Evolutionary conservation across 2,113 vertebrate genomes (phyloP), one percentile per base, ranked within the genome.

Genomic region (Brachypodius melanocephalos): DNA sequence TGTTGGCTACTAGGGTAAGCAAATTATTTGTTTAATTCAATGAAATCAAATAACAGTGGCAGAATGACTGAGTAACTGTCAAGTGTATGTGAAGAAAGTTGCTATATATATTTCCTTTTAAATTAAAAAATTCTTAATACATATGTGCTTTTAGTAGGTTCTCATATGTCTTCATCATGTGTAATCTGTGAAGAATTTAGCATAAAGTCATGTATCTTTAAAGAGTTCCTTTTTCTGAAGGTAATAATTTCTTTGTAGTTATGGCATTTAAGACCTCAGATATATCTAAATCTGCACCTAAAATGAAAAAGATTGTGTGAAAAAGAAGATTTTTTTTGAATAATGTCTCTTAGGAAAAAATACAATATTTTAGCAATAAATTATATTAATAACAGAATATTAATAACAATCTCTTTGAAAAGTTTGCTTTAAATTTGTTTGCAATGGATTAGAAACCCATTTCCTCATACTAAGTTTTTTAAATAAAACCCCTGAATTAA

Each of bases 361-460:
- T 31, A 63, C 9, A 75, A 6, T 75, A 28, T 91, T 85, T 29
- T 32, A 52, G 28, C 8, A 81, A 87, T 4, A 52, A 87, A 38
- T 34, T 32, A 45, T 28, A 68, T 75, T 68, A 68, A 52, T 80
- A 81, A 59, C 1, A 28, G 18, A 95, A 75, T 84, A 69, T 69
- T 90, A 63, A 68, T 38, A 72, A 20, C 15, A 83, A 89, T 61
- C 12, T 10, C 24, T 65, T 95, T n/a, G 3, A 89, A 87, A 85
- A 72, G 14, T 89, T 85, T 68, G 26, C 18, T 89, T 94, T 87
- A 42, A 63, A 68, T 81, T 89, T 90, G 12, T 77, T 95, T 94
- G 54, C 55, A 62, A 59, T 31, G 25, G 34, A 93, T 94, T 45
- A 96, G 55, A 95, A 97, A 89, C 73, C 16, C 28, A 82, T 89